Conservation (phyloP, 2,888 invertebrate genomes). For the Eubasilissa splendida region DNA sequence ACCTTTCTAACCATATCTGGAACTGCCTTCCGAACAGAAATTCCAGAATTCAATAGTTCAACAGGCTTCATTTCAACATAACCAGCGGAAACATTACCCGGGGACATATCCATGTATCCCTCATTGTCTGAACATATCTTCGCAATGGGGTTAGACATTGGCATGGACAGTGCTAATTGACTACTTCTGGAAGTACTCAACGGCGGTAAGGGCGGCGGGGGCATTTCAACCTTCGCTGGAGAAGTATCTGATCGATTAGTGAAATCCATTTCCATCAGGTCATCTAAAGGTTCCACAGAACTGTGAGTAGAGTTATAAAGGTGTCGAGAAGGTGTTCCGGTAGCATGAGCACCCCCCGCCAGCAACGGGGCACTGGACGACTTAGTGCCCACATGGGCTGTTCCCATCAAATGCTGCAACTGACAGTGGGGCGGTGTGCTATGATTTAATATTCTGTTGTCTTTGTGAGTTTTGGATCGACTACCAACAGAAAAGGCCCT, state of each 20-base stretch:
- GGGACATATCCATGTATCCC: slow-evolving; percentile 72
- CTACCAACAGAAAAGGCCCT: slow-evolving; percentile 87
- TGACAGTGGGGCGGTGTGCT: slow-evolving; percentile 61
- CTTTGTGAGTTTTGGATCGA: slow-evolving; percentile 69
- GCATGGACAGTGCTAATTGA: slow-evolving; percentile 60
- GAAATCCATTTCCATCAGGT: slow-evolving; percentile 89
- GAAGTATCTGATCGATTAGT: slow-evolving; percentile 60
- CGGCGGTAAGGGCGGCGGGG: slow-evolving; percentile 59
- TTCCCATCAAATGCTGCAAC: slow-evolving; percentile 55
- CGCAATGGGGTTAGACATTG: slow-evolving; percentile 54
- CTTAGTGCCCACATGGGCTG: slow-evolving; percentile 65
- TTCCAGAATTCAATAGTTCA: slow-evolving; percentile 60
- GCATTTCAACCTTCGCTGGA: slow-evolving; percentile 60
- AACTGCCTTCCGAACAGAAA: slow-evolving; percentile 27
- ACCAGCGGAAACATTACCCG: slow-evolving; percentile 65
- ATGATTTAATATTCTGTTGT: slow-evolving; percentile 61
- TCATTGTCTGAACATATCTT: slow-evolving; percentile 54
- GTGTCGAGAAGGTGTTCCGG: slow-evolving; percentile 64
- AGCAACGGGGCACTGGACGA: slow-evolving; percentile 81
- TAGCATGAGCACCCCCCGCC: slow-evolving; percentile 65
- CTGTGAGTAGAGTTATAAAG: slow-evolving; percentile 68
- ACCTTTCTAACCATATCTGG: slow-evolving; percentile 60
- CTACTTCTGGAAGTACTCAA: slow-evolving; percentile 59
- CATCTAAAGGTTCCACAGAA: slow-evolving; percentile 78
- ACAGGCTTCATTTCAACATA: slow-evolving; percentile 77